Conservation (phyloP, 2,888 invertebrate species). For the Tribolium freemani region DNA sequence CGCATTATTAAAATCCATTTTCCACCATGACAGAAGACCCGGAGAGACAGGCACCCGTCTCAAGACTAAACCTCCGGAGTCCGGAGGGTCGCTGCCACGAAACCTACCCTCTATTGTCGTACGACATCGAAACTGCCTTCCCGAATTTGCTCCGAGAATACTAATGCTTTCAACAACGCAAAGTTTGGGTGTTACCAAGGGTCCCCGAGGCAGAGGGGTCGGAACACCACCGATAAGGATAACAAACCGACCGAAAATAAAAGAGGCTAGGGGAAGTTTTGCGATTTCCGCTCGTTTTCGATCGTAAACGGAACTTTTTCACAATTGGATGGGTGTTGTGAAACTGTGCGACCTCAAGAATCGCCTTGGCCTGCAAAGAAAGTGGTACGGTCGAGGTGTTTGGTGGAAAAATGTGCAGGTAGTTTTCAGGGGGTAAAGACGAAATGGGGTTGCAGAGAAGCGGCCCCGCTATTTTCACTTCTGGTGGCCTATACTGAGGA, state of each 20-base stretch:
- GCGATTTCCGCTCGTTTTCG: not conserved
- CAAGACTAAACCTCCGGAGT: not conserved
- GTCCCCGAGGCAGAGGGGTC: slow-evolving; percentile 41
- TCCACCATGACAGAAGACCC: not conserved
- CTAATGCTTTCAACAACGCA: slow-evolving; percentile 43
- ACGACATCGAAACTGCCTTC: slow-evolving; percentile 46
- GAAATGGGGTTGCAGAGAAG: not conserved
- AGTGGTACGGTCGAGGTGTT: slow-evolving; percentile 10
- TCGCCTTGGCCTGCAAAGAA: slow-evolving; percentile 37
- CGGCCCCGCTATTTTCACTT: not conserved
- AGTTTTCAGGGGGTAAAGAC: not conserved
- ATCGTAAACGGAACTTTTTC: slow-evolving; percentile 28
- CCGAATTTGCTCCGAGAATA: slow-evolving; percentile 41
- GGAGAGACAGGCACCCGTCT: not conserved
- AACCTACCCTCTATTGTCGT: slow-evolving; percentile 20
- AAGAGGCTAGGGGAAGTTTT: not conserved
- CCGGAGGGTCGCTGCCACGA: not conserved
- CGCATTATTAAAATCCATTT: not conserved
- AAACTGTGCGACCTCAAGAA: slow-evolving; percentile 37
- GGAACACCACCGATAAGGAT: slow-evolving; percentile 33
- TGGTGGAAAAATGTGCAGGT: slow-evolving; percentile 1
- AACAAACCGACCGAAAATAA: slow-evolving; percentile 13
- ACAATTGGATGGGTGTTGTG: slow-evolving; percentile 47
- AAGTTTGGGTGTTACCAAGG: slow-evolving; percentile 49
- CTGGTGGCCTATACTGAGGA: not conserved